A percentile compares a stretch with the other conserved stretches of the same genome.
These are phyloP conservation scores for Atta cephalotes DNA, from an alignment of 1,140 invertebrate species.

Conservation along the genomic window DNA sequence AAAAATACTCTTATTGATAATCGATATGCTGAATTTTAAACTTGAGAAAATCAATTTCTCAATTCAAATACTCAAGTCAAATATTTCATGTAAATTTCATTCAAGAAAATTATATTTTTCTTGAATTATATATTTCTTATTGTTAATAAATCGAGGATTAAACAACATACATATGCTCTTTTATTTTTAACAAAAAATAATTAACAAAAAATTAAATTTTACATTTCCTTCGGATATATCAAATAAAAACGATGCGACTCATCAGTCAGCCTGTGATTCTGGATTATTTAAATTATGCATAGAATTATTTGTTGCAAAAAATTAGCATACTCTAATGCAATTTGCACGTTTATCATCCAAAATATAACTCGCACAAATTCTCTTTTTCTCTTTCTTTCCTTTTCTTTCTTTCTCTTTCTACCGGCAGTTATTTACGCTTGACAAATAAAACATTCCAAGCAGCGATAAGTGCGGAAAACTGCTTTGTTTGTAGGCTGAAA, in stretches of 20 bases:
- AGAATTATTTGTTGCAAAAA: not conserved
- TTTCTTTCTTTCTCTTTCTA: not conserved
- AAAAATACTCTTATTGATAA: slow-evolving; percentile 15
- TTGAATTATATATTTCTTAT: too few relatives aligned
- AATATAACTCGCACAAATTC: slow-evolving; percentile 66
- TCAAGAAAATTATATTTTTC: not conserved
- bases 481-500: slow-evolving; percentile 74
- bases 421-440: slow-evolving; percentile 66
- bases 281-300: not conserved
- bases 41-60: not conserved
- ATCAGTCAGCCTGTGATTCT: not conserved
- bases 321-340: not conserved
- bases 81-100: not conserved
- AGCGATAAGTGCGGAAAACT: slow-evolving; percentile 62
- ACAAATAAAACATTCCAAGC: slow-evolving; percentile 66
- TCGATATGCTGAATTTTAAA: not conserved
- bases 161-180: not conserved
- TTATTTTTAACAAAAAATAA: not conserved
- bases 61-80: not conserved
- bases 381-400: not conserved
- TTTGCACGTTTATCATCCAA: slow-evolving; percentile 42
- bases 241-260: not conserved
- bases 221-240: not conserved
- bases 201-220: not conserved
- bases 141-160: too few relatives aligned